phyloP scores from a whole-genome alignment of 2,797 vertebrate species.

The Myotis myotis region DNA sequence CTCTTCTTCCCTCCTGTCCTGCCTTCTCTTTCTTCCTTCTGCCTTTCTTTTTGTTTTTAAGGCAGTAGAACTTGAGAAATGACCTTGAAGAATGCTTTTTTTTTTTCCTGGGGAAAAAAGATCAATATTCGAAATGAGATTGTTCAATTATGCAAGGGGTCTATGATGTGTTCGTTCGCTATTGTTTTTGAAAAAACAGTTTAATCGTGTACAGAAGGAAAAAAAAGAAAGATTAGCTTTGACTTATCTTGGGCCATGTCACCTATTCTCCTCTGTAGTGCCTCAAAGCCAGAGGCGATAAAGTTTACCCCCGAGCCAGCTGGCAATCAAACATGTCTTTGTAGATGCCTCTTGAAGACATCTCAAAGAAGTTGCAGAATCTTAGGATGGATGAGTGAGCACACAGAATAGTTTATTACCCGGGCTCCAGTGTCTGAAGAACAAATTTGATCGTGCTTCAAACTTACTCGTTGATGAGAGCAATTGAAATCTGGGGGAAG shows the following conservation, averaged over 20 bases:
- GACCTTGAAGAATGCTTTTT: conserved; percentile 55
- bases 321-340: conserved; percentile 90
- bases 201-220: conserved; percentile 40
- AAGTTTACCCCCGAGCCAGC: conserved; percentile 86
- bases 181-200: conserved; percentile 66
- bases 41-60: background rate
- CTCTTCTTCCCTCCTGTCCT: background rate
- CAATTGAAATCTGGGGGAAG: conserved; percentile 78
- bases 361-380: conserved; percentile 84
- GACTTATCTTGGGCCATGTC: conserved; percentile 82
- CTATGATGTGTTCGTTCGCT: conserved; percentile 50
- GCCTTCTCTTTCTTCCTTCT: background rate
- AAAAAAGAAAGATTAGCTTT: conserved; percentile 32
- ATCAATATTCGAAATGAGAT: conserved; percentile 58
- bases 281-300: conserved; percentile 82
- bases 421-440: conserved; percentile 89
- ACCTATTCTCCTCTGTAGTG: conserved; percentile 85
- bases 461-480: conserved; percentile 85
- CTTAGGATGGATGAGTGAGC: conserved; percentile 85
- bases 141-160: conserved; percentile 42
- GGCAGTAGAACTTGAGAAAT: conserved; percentile 50
- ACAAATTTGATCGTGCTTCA: conserved; percentile 90
- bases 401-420: conserved; percentile 90
- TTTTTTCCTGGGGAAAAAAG: conserved; percentile 4
- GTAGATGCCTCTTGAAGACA: conserved; percentile 85